These are phyloP conservation scores for Drosophila mayri DNA, from an alignment of 1,140 invertebrate genomes.

Conservation along the genomic window DNA sequence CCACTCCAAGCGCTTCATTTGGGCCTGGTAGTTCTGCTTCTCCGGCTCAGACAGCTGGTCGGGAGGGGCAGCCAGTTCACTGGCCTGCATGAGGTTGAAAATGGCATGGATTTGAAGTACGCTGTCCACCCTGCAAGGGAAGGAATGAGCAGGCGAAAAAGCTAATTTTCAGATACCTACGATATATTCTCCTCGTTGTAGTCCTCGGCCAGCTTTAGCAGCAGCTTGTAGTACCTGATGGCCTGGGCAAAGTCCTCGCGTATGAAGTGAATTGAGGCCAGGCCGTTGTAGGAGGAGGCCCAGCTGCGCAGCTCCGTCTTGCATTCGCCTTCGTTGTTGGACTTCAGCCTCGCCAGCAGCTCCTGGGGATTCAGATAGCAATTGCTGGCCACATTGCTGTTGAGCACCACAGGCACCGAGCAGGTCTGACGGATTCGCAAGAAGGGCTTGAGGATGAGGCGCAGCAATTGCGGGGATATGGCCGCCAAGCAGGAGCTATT, in stretches of 20 bases:
- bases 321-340: slow-evolving; percentile 88
- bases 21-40: slow-evolving; percentile 18
- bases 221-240: slow-evolving; percentile 87
- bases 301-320: slow-evolving; percentile 88
- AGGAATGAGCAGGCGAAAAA: background rate
- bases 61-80: background rate
- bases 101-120: slow-evolving; percentile 89
- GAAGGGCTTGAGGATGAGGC: slow-evolving; percentile 87
- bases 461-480: slow-evolving; percentile 55
- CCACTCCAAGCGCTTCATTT: slow-evolving; percentile 85
- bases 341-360: slow-evolving; percentile 88
- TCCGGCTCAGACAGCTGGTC: slow-evolving; percentile 17
- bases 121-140: slow-evolving; percentile 84
- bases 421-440: slow-evolving; percentile 90
- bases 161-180: slow-evolving; percentile 24
- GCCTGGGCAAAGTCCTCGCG: slow-evolving; percentile 86
- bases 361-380: slow-evolving; percentile 87
- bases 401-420: slow-evolving; percentile 88
- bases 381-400: slow-evolving; percentile 47
- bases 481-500: slow-evolving; percentile 47
- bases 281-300: slow-evolving; percentile 88
- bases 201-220: slow-evolving; percentile 80
- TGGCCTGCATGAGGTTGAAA: slow-evolving; percentile 87
- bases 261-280: slow-evolving; percentile 89
- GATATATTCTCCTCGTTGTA: slow-evolving; percentile 63